A percentile compares a stretch with the other conserved stretches of the same genome.
These are phyloP conservation scores for Pseudochirops cupreus DNA, from an alignment of 2,797 vertebrate species.

Conservation along the genomic window DNA sequence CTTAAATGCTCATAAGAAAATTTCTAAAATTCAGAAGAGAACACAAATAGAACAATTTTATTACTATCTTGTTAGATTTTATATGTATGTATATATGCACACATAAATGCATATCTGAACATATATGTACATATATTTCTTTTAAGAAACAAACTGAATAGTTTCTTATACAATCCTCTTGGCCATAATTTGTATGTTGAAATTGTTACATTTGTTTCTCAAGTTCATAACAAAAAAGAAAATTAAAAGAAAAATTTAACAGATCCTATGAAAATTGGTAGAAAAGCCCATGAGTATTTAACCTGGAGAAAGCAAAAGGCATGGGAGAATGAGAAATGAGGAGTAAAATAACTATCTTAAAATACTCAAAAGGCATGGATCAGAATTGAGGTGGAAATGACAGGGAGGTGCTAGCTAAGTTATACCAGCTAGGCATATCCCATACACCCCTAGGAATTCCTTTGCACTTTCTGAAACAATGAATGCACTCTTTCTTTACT, in stretches of 20 bases:
- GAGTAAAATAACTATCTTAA: background rate
- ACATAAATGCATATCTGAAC: no score
- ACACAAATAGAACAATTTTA: background rate
- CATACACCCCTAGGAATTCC: background rate
- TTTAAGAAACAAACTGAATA: background rate
- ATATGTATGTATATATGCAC: background rate
- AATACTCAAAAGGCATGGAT: background rate
- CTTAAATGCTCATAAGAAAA: background rate
- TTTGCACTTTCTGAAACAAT: no score
- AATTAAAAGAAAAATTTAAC: background rate
- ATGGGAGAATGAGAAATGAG: background rate
- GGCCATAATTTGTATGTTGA: conserved; percentile 19
- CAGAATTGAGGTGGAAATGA: background rate
- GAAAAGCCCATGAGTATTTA: background rate
- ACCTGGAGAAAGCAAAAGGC: background rate
- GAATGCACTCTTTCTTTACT: no score
- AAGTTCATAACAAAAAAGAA: background rate
- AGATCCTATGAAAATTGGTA: background rate
- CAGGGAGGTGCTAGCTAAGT: background rate
- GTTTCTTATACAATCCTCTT: background rate
- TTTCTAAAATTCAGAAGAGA: background rate
- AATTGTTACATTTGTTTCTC: background rate
- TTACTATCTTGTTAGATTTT: background rate
- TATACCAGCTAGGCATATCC: background rate
- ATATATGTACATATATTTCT: no score